Evolutionary conservation across 2,888 invertebrate genomes (phyloP).

Genomic region (Apamea sordens): DNA sequence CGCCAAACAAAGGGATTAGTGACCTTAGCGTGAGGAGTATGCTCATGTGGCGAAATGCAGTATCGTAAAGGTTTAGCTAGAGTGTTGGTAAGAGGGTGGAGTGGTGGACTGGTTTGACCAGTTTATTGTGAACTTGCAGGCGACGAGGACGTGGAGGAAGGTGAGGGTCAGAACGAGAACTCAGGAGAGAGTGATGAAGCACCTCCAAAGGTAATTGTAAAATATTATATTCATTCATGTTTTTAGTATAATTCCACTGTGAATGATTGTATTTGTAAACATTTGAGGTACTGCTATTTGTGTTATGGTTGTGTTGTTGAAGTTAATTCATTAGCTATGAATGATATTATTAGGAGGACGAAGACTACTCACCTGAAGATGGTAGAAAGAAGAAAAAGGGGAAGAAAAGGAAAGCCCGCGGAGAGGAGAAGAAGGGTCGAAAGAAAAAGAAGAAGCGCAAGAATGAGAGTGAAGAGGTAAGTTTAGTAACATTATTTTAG

Average conservation of each 20-base stretch:
- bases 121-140: conserved; percentile 86
- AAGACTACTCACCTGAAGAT: conserved; percentile 96
- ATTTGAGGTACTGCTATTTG: conserved; percentile 54
- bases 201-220: conserved; percentile 88
- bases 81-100: conserved; percentile 74
- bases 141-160: conserved; percentile 94
- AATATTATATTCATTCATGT: conserved; percentile 53
- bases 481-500: conserved; percentile 52
- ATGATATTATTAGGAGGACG: conserved; percentile 92
- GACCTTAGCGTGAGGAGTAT: conserved; percentile 89
- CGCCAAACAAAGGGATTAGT: conserved; percentile 94
- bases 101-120: conserved; percentile 84
- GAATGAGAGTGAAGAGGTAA: conserved; percentile 96
- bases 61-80: conserved; percentile 74
- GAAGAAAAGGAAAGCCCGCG: conserved; percentile 97
- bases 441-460: conserved; percentile 98
- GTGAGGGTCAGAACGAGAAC: conserved; percentile 92
- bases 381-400: conserved; percentile 97
- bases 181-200: conserved; percentile 94
- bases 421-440: conserved; percentile 97
- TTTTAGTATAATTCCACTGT: conserved; percentile 48
- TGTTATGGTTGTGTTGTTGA: conserved; percentile 46
- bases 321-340: conserved; percentile 36
- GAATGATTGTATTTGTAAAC: conserved; percentile 63
- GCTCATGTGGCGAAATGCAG: conserved; percentile 76